phyloP scores from a whole-genome alignment of 2,113 vertebrate species.

The Protobothrops flavoviridis region DNA sequence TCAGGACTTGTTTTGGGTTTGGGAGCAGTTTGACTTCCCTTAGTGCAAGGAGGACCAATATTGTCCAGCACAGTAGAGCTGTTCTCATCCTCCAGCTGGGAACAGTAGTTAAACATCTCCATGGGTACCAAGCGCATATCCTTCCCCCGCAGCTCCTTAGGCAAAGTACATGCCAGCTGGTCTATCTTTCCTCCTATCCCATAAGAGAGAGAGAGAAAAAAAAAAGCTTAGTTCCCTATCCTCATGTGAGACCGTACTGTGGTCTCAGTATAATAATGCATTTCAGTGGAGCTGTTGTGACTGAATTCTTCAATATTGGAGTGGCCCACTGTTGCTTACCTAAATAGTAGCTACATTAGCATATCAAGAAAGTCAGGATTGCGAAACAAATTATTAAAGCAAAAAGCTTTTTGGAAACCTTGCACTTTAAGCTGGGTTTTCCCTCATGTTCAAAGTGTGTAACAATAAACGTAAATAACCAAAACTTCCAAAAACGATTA shows the following conservation, averaged over 20 bases:
- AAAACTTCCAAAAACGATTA: not conserved
- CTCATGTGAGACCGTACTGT: not conserved
- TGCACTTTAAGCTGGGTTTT: not conserved
- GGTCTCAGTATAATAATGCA: not conserved
- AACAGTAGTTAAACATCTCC: slow-evolving; percentile 99
- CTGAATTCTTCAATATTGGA: not conserved
- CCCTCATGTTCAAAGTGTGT: not conserved
- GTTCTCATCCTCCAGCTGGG: slow-evolving; percentile 91
- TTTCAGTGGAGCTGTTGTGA: not conserved
- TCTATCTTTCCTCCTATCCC: slow-evolving; percentile 89
- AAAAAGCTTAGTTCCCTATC: slow-evolving; percentile 24
- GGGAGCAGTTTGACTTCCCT: slow-evolving; percentile 67
- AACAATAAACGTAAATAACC: not conserved
- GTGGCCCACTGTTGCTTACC: not conserved
- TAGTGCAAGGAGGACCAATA: slow-evolving; percentile 82
- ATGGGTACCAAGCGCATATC: slow-evolving; percentile 93
- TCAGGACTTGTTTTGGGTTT: slow-evolving; percentile 68
- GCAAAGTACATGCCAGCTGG: slow-evolving; percentile 93
- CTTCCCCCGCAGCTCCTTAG: slow-evolving; percentile 94
- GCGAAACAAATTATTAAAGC: not conserved
- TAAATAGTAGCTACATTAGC: slow-evolving; percentile 9
- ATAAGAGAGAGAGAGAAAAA: not conserved
- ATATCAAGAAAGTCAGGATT: not conserved
- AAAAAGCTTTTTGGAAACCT: not conserved
- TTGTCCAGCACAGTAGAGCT: slow-evolving; percentile 74